Conservation (phyloP, 2,113 vertebrate genomes). For the Indicator indicator region DNA sequence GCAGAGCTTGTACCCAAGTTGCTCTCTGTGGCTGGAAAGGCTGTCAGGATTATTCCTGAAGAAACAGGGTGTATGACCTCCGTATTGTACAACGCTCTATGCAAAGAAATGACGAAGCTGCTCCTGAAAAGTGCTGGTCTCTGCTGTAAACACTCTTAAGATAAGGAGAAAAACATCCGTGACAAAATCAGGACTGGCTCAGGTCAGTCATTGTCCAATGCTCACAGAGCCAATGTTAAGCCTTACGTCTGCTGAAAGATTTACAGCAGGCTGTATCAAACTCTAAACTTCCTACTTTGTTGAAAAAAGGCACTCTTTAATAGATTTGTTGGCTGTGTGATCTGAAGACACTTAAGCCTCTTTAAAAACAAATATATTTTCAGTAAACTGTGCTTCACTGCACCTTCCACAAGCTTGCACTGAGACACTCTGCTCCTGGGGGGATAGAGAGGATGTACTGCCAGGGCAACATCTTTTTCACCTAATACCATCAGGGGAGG, state of each 20-base stretch:
- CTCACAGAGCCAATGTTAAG: not conserved
- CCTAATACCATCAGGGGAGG: not conserved
- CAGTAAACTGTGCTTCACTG: not conserved
- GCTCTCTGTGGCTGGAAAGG: not conserved
- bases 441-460: not conserved
- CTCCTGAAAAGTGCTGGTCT: not conserved
- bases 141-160: not conserved
- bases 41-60: not conserved
- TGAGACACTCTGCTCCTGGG: not conserved
- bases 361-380: constrained; percentile 16
- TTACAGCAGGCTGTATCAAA: not conserved
- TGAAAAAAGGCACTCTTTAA: not conserved
- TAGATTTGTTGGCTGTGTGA: not conserved
- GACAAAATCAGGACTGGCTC: not conserved
- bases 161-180: not conserved
- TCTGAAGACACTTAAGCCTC: not conserved
- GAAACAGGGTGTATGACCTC: accelerated
- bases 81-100: not conserved
- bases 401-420: not conserved
- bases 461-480: not conserved
- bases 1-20: not conserved
- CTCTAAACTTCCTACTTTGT: not conserved
- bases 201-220: not conserved
- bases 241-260: not conserved
- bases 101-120: not conserved